Evolutionary conservation across 2,113 vertebrate genomes (phyloP).

Genomic region (Antigone vipio): DNA sequence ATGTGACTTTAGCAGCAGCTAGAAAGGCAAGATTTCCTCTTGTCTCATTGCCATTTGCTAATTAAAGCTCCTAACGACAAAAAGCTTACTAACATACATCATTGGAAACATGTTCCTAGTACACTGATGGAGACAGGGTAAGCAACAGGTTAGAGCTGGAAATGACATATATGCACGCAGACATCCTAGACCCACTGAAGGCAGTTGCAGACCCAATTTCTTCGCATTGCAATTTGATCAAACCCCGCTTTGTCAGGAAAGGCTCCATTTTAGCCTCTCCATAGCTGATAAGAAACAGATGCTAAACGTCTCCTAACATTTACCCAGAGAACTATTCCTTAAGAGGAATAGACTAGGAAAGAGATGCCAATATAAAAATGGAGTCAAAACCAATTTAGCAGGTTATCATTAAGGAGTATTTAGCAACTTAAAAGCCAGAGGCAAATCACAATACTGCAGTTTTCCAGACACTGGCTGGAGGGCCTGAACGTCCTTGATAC

Average conservation of each 20-base stretch:
- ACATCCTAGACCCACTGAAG: background rate
- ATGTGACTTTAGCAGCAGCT: background rate
- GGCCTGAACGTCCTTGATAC: constrained; percentile 11
- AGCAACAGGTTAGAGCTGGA: background rate
- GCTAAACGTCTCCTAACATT: background rate
- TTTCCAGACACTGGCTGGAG: constrained; percentile 39
- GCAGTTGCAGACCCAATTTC: background rate
- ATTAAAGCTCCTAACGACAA: background rate
- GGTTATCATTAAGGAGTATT: constrained; percentile 26
- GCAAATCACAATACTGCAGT: constrained; percentile 15
- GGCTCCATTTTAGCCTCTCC: background rate
- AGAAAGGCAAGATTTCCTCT: background rate
- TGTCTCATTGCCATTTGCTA: background rate
- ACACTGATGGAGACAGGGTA: background rate
- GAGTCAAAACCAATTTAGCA: constrained; percentile 27
- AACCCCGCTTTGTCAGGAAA: background rate
- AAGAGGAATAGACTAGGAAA: background rate
- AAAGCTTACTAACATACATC: background rate
- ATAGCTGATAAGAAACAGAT: constrained; percentile 14
- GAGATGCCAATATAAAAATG: constrained; percentile 4
- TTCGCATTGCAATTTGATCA: background rate
- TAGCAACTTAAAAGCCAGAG: constrained; percentile 47
- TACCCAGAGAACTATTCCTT: background rate
- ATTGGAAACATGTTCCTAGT: background rate
- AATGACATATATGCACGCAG: background rate